Evolutionary conservation across 2,888 invertebrate species (phyloP), one percentile per base, ranked within the genome.

Genomic region (Acrobasis consociella): DNA sequence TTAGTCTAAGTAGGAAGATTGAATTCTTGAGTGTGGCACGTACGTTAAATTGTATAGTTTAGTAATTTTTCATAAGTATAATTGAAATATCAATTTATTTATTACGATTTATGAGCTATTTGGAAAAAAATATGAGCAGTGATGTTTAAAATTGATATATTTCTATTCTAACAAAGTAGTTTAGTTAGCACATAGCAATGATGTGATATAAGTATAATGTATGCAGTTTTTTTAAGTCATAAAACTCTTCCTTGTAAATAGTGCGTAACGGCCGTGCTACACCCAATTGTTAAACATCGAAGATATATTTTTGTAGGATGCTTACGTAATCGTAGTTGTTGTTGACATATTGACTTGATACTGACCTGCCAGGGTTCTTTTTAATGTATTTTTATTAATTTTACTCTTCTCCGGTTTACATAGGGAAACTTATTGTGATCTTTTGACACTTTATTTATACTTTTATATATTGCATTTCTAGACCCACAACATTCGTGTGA

Each of bases 221-320:
- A 42, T 10, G 42, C 1, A 10, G 42, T 42, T 42, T 42, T 42
- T 42, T 11, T 42, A 13, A 42, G 13, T 11, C 3, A 11, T 46
- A 56, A 55, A 42, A 38, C 39, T 62, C 31, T 55, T 62, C 15
- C 62, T 13, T 17, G 51, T 22, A 51, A 51, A 22, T 51, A 52
- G 31, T n/a, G 46, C 13, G 22, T 52, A 22, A 11, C 17, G 17
- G 2, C 16, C 42, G 56, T 56, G 56, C 13, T 17, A 59, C 52
- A 38, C 62, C 37, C 51, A 66, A 68, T 65, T 59, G 68, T 66
- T 69, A 66, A 65, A 65, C 69, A 72, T 72, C 70, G 67, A 74
- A 72, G 60, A 63, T 73, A 75, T 81, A 76, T 80, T 81, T 77
- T 75, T 76, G 65, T 74, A 76, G 73, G 65, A 65, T 60, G 66